These are phyloP conservation scores for Leptinotarsa juncta DNA, from an alignment of 2,888 invertebrate genomes.

Conservation along the genomic window DNA sequence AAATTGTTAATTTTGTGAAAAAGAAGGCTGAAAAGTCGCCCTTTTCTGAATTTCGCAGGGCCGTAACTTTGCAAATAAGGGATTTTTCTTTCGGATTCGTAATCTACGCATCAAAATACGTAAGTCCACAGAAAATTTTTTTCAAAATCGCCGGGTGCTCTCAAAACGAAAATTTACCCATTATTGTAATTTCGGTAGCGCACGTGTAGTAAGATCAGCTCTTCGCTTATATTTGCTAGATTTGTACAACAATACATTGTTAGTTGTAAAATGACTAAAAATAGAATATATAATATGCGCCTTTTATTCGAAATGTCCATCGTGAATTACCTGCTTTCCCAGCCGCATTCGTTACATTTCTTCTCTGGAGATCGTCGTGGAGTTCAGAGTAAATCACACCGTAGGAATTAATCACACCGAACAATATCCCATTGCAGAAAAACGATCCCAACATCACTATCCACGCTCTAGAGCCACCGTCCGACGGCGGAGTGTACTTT, in stretches of 20 bases:
- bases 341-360: conserved; percentile 77
- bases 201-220: background rate
- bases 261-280: conserved; percentile 22
- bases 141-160: too few species aligned
- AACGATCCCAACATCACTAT: conserved; percentile 86
- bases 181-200: background rate
- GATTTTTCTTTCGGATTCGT: too few species aligned
- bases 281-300: conserved; percentile 11
- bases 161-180: too few species aligned
- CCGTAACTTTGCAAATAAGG: too few species aligned
- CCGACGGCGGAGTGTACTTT: conserved; percentile 69
- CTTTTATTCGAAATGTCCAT: background rate
- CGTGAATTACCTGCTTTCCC: conserved; percentile 81
- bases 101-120: too few species aligned
- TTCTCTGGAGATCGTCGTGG: conserved; percentile 72
- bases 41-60: too few species aligned
- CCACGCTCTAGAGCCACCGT: conserved; percentile 85
- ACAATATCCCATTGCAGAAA: conserved; percentile 88
- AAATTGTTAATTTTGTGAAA: too few species aligned
- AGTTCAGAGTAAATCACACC: conserved; percentile 83
- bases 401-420: conserved; percentile 91
- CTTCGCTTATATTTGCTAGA: background rate
- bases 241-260: conserved; percentile 2
- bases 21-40: too few species aligned
- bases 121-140: too few species aligned